Percentiles rank a stretch among this genome's conserved stretches.
These are phyloP conservation scores for Phalacrocorax pelagicus DNA, from an alignment of 2,113 vertebrate genomes.

Conservation along the genomic window DNA sequence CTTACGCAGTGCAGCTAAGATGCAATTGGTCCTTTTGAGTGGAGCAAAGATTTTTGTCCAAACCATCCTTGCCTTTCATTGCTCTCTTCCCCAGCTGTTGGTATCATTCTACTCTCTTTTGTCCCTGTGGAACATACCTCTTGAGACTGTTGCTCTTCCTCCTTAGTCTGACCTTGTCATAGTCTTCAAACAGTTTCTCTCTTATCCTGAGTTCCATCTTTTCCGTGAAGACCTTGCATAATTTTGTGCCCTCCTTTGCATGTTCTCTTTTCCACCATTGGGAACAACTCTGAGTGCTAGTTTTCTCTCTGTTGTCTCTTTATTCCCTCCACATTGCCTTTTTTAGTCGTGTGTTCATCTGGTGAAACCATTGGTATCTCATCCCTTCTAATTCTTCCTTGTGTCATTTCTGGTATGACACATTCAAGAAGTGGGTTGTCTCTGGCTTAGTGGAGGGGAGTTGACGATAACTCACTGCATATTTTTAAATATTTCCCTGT, in stretches of 20 bases:
- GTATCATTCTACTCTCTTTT: neutral
- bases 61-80: neutral
- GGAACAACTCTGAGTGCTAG: neutral
- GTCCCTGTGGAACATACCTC: neutral
- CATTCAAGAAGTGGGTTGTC: neutral
- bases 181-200: neutral
- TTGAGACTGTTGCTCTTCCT: neutral
- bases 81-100: neutral
- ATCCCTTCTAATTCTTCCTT: neutral
- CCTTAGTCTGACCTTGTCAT: neutral
- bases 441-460: neutral
- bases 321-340: neutral
- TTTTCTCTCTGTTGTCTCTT: neutral
- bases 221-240: neutral
- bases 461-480: neutral
- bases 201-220: neutral
- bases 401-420: neutral
- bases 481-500: constrained; percentile 20
- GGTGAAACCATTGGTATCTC: neutral
- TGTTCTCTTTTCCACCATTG: neutral
- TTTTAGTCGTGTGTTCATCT: neutral
- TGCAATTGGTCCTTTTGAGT: neutral
- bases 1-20: neutral
- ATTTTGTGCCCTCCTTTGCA: neutral
- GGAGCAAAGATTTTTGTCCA: neutral